These are phyloP conservation scores for Camptogramma bilineatum DNA, from an alignment of 2,888 invertebrate genomes.

Conservation along the genomic window DNA sequence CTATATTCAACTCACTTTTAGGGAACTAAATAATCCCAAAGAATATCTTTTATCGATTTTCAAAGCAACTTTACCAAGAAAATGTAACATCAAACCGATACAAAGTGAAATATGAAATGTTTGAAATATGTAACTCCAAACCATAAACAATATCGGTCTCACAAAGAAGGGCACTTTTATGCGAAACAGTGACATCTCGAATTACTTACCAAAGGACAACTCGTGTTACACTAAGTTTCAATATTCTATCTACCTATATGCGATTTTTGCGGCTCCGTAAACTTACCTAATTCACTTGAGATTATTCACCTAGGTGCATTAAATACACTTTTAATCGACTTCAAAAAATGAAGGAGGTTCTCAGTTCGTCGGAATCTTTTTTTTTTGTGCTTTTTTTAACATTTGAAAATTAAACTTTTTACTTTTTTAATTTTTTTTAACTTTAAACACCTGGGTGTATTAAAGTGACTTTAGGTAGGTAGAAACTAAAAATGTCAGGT, in stretches of 20 bases:
- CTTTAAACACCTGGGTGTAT: no score
- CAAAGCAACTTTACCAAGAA: constrained; percentile 13
- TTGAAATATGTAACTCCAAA: constrained; percentile 25
- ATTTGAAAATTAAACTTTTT: no score
- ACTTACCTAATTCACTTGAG: no score
- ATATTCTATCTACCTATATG: constrained; percentile 1
- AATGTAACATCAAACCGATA: constrained; percentile 16
- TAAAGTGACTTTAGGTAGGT: no score
- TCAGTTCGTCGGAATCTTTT: no score
- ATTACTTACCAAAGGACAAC: constrained; percentile 32
- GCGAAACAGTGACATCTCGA: constrained; percentile 36
- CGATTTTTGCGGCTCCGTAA: no score
- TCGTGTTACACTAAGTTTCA: constrained; percentile 29
- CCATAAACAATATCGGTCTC: constrained; percentile 32
- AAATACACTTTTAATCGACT: no score
- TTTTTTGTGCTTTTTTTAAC: no score
- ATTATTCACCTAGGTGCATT: no score
- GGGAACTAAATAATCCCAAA: not conserved
- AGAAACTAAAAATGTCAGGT: no score
- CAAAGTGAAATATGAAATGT: constrained; percentile 17
- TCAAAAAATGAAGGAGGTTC: no score
- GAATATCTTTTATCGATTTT: constrained; percentile 4
- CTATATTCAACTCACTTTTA: not conserved
- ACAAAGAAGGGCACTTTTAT: constrained; percentile 32
- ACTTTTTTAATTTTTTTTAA: no score